These are phyloP conservation scores for Sweltsa coloradensis DNA, from an alignment of 1,140 invertebrate genomes.

Conservation along the genomic window DNA sequence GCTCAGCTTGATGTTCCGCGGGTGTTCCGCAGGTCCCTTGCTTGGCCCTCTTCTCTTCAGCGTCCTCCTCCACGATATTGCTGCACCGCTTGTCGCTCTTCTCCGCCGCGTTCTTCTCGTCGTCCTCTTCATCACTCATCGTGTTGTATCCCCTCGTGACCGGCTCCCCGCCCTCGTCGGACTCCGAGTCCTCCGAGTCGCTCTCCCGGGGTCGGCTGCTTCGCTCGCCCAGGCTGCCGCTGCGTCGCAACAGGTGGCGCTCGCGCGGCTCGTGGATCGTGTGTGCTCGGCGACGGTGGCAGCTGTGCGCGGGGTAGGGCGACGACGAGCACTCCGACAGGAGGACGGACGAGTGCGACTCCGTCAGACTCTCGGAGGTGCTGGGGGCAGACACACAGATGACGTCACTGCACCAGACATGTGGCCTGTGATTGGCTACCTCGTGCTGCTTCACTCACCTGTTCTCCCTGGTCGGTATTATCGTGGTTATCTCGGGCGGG, in stretches of 20 bases:
- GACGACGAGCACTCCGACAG: conserved; percentile 1
- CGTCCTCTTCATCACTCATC: too few species aligned
- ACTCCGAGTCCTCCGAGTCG: conserved; percentile 33
- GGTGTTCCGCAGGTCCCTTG: too few species aligned
- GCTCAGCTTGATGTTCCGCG: too few species aligned
- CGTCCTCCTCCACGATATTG: too few species aligned
- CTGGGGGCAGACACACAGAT: neutral
- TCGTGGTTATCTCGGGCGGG: too few species aligned
- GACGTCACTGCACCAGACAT: neutral
- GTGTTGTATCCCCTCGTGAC: too few species aligned
- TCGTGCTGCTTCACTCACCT: too few species aligned
- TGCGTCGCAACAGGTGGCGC: conserved; percentile 21
- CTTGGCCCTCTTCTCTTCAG: too few species aligned
- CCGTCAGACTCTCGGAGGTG: neutral
- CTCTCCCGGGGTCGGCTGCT: conserved; percentile 27
- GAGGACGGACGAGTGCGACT: neutral
- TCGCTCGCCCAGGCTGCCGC: conserved; percentile 36
- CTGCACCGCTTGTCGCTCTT: too few species aligned
- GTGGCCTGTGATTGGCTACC: too few species aligned
- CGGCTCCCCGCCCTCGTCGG: conserved; percentile 25
- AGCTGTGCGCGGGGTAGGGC: neutral
- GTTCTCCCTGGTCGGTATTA: too few species aligned
- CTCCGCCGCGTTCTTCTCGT: too few species aligned
- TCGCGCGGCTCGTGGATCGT: neutral
- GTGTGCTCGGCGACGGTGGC: conserved; percentile 3